Percentiles rank a stretch among this genome's conserved stretches.
These are phyloP conservation scores for Forpus xanthops DNA, from an alignment of 2,797 vertebrate species.

Conservation along the genomic window DNA sequence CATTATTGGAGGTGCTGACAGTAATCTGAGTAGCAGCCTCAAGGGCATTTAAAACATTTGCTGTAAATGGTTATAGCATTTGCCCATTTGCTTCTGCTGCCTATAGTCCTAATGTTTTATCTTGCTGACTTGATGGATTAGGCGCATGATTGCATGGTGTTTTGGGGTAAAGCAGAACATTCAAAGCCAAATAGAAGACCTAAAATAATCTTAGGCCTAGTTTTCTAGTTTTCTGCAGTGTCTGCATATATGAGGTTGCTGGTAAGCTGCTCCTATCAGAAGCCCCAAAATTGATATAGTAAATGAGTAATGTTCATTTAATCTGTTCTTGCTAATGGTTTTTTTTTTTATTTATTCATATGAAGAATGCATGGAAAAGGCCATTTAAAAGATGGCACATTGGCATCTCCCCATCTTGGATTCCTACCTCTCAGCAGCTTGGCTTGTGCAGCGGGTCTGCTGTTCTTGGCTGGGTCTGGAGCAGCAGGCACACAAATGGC, in stretches of 20 bases:
- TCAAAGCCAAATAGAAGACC: not conserved
- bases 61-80: not conserved
- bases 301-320: not conserved
- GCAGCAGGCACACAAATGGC: not conserved
- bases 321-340: not conserved
- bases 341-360: not conserved
- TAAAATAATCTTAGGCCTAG: not conserved
- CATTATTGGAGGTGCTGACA: accelerated
- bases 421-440: not conserved
- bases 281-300: not conserved
- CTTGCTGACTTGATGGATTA: not conserved
- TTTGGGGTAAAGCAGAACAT: not conserved
- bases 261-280: not conserved
- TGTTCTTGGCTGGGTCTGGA: not conserved
- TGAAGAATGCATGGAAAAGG: not conserved
- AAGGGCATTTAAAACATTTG: not conserved
- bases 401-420: not conserved
- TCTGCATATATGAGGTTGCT: not conserved
- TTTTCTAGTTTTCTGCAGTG: not conserved
- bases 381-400: not conserved
- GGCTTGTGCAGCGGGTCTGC: not conserved
- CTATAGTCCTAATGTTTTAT: not conserved
- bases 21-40: not conserved
- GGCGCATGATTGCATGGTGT: not conserved
- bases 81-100: not conserved